Evolutionary conservation across 2,797 vertebrate species (phyloP).

Genomic region (Falco cherrug): DNA sequence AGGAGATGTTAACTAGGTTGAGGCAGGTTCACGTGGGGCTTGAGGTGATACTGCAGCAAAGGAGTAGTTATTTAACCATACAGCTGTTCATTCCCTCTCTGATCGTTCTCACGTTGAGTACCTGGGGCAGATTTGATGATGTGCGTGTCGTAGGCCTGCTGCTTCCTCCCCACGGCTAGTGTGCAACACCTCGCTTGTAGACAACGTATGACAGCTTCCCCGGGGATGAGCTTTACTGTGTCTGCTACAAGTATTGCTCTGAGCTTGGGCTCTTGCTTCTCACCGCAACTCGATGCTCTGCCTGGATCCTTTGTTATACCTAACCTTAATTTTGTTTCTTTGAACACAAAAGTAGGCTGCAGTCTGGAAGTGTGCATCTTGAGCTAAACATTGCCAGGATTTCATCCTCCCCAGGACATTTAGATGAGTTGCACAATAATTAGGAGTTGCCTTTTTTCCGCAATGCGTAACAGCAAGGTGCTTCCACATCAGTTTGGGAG

Average conservation of each 20-base stretch:
- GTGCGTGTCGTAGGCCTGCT: neutral
- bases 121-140: neutral
- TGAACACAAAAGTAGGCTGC: neutral
- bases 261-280: neutral
- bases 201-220: neutral
- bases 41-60: neutral
- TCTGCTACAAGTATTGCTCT: neutral
- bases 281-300: neutral
- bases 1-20: neutral
- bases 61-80: neutral
- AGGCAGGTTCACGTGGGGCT: neutral
- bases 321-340: neutral
- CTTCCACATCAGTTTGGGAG: neutral
- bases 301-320: neutral
- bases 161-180: neutral
- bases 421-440: neutral
- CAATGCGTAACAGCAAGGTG: fast-evolving
- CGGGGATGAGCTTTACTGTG: neutral
- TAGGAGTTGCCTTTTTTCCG: neutral
- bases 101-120: fast-evolving
- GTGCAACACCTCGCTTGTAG: neutral
- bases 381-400: neutral
- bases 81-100: neutral
- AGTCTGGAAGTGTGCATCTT: neutral
- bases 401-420: neutral